Evolutionary conservation across 2,797 vertebrate genomes (phyloP), one percentile per base, ranked within the genome.

Genomic region (Rhyacichthys aspro): DNA sequence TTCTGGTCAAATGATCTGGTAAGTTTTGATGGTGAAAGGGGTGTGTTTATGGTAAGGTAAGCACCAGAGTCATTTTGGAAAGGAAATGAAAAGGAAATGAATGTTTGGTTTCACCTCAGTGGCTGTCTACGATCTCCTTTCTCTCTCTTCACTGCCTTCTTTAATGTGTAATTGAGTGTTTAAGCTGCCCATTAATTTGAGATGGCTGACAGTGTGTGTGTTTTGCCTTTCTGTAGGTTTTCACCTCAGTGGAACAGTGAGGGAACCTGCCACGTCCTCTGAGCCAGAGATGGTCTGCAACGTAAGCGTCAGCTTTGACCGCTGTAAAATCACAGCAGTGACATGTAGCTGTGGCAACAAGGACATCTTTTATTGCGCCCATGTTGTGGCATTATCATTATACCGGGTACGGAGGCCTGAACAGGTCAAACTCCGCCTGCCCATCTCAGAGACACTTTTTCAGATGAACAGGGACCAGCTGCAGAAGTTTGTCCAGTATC

Each of bases 381-480:
- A 99, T 0, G 97, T 99, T 78, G 97, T 98, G 89, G 97, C 97
- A 34, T 93, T 99, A 55, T 98, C 96, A 46, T 93, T 99, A 86
- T 98, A 98, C 83, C 94, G 97, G 72, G 97, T 98, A 86, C 97
- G 97, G 86, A 95, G 95, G 89, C 96, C 97, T 48, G 97, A 98
- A 86, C 95, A 95, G 94, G 97, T 98, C 93, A 98, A 98, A 86
- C 93, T 99, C 74, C 97, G 97, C 93, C 94, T 99, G 91, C 97
- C 97, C 86, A 99, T 99, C 93, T 99, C 97, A 75, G 97, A 99
- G 89, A 99, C 96, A 38, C 94, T 99, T 50, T 98, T 98, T 89
- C 97, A 99, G 91, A 98, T 99, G 97, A 99, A 95, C 90, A 93
- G 97, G 89, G 96, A 99, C 92, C 97, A 99, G 88, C 91, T 99